phyloP scores from a whole-genome alignment of 30 jellyfish, hydroid and myxozoan genomes.

The Pelagia noctiluca region DNA sequence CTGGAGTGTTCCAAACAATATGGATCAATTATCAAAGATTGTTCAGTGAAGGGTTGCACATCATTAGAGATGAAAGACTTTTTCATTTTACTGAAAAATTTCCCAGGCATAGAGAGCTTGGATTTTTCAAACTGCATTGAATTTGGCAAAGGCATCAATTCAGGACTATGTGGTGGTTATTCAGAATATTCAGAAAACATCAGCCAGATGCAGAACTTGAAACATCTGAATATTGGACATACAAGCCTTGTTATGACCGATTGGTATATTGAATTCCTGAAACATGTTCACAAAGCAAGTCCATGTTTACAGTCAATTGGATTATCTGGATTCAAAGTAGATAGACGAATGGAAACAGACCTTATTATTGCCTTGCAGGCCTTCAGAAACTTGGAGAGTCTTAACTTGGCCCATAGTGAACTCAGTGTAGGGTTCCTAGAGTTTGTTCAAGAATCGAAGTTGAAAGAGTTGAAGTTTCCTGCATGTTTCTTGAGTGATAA shows the following conservation, averaged over 20 bases:
- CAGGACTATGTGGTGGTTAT: not conserved
- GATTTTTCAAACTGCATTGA: slow-evolving; percentile 37
- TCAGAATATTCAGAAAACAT: not conserved
- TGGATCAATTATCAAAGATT: not conserved
- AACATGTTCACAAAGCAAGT: not conserved
- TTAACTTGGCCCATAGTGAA: slow-evolving; percentile 19
- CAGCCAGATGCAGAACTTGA: not conserved
- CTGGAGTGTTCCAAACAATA: not conserved
- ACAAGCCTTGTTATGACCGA: slow-evolving; percentile 3
- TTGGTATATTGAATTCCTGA: not conserved
- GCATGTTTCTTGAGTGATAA: not conserved
- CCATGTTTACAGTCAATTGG: slow-evolving; percentile 5
- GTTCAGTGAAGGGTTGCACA: slow-evolving; percentile 27
- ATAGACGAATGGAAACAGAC: not conserved
- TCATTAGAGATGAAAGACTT: not conserved
- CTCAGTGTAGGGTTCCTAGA: not conserved
- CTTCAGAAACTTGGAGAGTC: not conserved
- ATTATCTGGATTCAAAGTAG: slow-evolving; percentile 24
- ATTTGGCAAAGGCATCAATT: not conserved
- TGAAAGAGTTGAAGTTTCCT: slow-evolving; percentile 11
- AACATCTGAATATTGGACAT: slow-evolving; percentile 18
- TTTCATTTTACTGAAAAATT: not conserved
- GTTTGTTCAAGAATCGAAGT: not conserved
- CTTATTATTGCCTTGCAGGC: not conserved
- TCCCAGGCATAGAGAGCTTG: slow-evolving; percentile 3